Evolutionary conservation across 2,888 invertebrate species (phyloP).

Genomic region (Pandemis cinnamomeana): DNA sequence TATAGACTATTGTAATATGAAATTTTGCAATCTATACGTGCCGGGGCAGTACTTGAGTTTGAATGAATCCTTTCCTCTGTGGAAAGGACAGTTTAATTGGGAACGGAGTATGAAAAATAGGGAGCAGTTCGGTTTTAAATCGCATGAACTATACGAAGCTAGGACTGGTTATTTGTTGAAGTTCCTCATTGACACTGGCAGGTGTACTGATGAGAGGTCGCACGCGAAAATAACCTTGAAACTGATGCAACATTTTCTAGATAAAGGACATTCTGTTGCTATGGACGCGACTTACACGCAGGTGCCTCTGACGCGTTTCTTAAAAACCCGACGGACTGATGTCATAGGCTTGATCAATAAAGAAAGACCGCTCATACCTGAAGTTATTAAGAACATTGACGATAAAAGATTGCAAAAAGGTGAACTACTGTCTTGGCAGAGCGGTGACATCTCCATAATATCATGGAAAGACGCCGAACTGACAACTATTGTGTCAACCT

Average conservation of each 20-base stretch:
- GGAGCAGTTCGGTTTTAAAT: constrained; percentile 40
- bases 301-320: constrained; percentile 33
- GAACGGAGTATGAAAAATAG: constrained; percentile 32
- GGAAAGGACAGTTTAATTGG: constrained; percentile 39
- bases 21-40: constrained; percentile 31
- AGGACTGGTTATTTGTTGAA: constrained; percentile 36
- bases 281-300: constrained; percentile 35
- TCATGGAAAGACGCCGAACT: constrained; percentile 38
- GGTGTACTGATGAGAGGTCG: constrained; percentile 30
- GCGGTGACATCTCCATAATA: constrained; percentile 38
- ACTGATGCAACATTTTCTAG: constrained; percentile 33
- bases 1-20: constrained; percentile 39
- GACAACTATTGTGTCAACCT: constrained; percentile 32
- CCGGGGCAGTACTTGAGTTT: constrained; percentile 37
- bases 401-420: constrained; percentile 37
- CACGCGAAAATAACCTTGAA: constrained; percentile 37
- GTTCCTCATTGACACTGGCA: constrained; percentile 36
- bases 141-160: constrained; percentile 37
- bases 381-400: constrained; percentile 36
- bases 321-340: constrained; percentile 35
- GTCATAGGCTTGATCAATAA: constrained; percentile 33
- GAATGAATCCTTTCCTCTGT: constrained; percentile 35
- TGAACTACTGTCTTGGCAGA: constrained; percentile 35
- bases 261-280: constrained; percentile 33
- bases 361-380: constrained; percentile 33